Base-by-base conservation (phyloP, 2,113 vertebrate species). In the Halichoerus grypus region DNA sequence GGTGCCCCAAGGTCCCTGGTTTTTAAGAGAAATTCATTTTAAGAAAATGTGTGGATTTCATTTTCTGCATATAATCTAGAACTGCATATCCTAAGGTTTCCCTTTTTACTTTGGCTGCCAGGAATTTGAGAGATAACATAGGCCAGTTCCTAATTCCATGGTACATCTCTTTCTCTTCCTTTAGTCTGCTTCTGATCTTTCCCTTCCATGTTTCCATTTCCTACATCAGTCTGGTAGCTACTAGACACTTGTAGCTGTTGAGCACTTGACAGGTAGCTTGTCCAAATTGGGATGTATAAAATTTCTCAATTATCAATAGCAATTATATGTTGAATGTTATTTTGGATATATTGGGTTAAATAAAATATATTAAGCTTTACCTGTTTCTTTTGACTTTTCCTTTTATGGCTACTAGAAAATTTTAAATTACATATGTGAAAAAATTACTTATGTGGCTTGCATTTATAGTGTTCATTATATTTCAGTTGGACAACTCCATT, bases 261-360 rank as follows among this genome's bases (percentile, higher is more conserved):
- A 90, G 71, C 67, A 77, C 31, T 83, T 74, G 19, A 77, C 36
- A 91, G 26, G 33, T 72, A 61, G 28, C 51, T 92, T 69, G 28
- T 80, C 71, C 91, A 96, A 88, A 83, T 0, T 91, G 55, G 77
- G n/a, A 88, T 81, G 33, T 90, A 11, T 90, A 86, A 96, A 95
- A 85, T 85, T 91, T 15, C 36, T 93, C 31, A 82, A 51, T 87
- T 96, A 76, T 63, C 86, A 93, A 77, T 91, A 80, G 24, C 55
- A 26, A 46, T 77, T 88, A 80, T 51, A 93, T 79, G 59, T 67
- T 93, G 59, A 94, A 53, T 88, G 28, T 95, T 88, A 42, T 95
- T 96, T 97, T 96, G 33, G 22, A 90, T 93, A 88, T 93, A 74
- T 59, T 88, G 4, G 63, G n/a, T 93, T 88, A 97, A 84, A 83